These are phyloP conservation scores for Coccyzus lansbergi DNA, from an alignment of 2,797 vertebrate genomes.

Conservation along the genomic window DNA sequence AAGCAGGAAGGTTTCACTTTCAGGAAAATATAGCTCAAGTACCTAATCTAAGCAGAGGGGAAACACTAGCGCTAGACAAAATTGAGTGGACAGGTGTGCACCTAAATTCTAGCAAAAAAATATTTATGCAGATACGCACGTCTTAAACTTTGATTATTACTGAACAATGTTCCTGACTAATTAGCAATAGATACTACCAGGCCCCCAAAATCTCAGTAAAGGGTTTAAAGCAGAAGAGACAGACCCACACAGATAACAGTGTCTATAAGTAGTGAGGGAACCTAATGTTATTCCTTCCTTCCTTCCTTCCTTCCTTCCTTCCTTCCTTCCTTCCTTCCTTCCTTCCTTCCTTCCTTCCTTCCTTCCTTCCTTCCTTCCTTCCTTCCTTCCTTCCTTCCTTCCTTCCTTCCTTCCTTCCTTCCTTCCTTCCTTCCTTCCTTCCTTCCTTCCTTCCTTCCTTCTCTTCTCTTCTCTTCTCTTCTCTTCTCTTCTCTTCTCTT, in stretches of 20 bases:
- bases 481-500: no score
- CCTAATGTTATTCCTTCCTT: fast-evolving
- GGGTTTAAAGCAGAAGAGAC: background rate
- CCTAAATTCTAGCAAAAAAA: background rate
- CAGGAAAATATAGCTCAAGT: background rate
- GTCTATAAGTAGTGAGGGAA: background rate
- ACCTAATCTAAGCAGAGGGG: background rate
- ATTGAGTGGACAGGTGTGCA: background rate
- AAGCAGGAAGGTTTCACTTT: background rate
- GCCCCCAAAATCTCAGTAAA: background rate
- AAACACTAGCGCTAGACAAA: background rate
- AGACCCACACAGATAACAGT: background rate
- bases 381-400: no score
- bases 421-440: no score
- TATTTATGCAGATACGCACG: no score
- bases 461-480: no score
- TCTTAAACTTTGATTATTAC: background rate
- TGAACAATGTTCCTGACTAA: background rate
- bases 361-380: no score
- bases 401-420: no score
- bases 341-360: no score
- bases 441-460: no score
- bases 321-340: no score
- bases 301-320: background rate
- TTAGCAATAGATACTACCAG: background rate